Percentiles rank a stretch among this genome's conserved stretches.
phyloP scores from a whole-genome alignment of 1,140 invertebrate species.

The Megalonaias nervosa region DNA sequence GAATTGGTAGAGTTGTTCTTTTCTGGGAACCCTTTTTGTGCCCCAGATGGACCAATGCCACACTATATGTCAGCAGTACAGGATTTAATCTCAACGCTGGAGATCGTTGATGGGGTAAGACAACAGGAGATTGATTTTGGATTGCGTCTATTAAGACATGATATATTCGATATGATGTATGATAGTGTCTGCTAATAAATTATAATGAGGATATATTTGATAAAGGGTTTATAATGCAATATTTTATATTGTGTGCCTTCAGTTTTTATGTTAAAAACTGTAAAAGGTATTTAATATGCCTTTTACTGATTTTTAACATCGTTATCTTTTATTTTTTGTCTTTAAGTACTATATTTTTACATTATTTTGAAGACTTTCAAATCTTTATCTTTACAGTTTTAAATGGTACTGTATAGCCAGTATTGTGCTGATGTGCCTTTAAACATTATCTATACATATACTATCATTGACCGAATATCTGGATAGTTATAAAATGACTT shows the following conservation, averaged over 20 bases:
- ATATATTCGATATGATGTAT: background rate
- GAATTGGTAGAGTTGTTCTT: slow-evolving; percentile 59
- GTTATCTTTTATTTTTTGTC: too few relatives aligned
- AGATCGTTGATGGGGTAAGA: slow-evolving; percentile 64
- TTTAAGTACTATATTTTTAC: too few relatives aligned
- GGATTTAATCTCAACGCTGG: slow-evolving; percentile 49
- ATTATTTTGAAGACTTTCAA: too few relatives aligned
- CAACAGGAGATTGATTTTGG: background rate
- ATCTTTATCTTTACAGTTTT: too few relatives aligned
- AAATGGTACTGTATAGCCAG: too few relatives aligned
- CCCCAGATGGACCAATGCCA: slow-evolving; percentile 44
- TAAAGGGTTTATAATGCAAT: slow-evolving; percentile 1
- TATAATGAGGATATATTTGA: slow-evolving; percentile 5
- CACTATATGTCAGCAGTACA: slow-evolving; percentile 51
- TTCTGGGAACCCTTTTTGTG: slow-evolving; percentile 56
- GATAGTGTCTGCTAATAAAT: background rate
- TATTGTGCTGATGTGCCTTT: too few relatives aligned
- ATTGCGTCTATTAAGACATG: background rate
- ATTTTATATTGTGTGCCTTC: background rate
- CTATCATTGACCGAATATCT: too few relatives aligned
- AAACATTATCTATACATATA: too few relatives aligned
- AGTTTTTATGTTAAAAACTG: too few relatives aligned
- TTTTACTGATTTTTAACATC: too few relatives aligned
- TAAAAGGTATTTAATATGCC: too few relatives aligned
- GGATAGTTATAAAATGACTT: too few relatives aligned